Evolutionary conservation across 1,140 invertebrate species (phyloP).

Genomic region (Wasmannia auropunctata): DNA sequence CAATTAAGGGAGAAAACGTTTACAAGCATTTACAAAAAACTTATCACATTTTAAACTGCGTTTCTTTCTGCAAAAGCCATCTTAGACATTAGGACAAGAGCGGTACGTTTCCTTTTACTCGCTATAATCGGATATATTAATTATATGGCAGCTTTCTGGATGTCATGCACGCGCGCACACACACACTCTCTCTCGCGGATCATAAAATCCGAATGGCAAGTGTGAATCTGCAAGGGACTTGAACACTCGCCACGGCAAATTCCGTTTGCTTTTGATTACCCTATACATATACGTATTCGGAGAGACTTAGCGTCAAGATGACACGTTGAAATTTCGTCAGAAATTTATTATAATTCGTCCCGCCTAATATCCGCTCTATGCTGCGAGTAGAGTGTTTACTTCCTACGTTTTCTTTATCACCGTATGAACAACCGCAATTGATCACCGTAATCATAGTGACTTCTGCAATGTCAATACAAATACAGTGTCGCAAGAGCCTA

Average conservation of each 20-base stretch:
- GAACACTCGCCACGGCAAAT: constrained; percentile 37
- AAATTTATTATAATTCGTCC: neutral
- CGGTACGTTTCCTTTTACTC: constrained; percentile 56
- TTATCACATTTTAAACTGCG: constrained; percentile 85
- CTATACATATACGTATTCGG: constrained; percentile 69
- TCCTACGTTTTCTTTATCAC: neutral
- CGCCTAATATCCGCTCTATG: neutral
- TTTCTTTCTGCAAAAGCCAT: constrained; percentile 80
- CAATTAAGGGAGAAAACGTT: constrained; percentile 83
- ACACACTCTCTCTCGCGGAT: neutral
- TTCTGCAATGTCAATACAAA: constrained; percentile 20
- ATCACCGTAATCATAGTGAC: constrained; percentile 32
- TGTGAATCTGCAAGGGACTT: neutral
- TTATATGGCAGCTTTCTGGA: constrained; percentile 68
- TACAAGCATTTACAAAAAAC: constrained; percentile 86
- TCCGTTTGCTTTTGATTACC: constrained; percentile 54
- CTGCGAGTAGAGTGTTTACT: neutral
- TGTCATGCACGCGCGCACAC: too few species aligned
- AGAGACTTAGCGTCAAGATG: constrained; percentile 69
- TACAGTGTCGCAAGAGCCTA: constrained; percentile 35
- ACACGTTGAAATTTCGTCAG: neutral
- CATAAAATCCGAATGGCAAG: constrained; percentile 4
- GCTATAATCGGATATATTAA: constrained; percentile 64
- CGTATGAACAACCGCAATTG: neutral
- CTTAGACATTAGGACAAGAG: constrained; percentile 71